Evolutionary conservation across 2,113 vertebrate genomes (phyloP), one percentile per base, ranked within the genome.

Genomic region (Erythrolamprus reginae): DNA sequence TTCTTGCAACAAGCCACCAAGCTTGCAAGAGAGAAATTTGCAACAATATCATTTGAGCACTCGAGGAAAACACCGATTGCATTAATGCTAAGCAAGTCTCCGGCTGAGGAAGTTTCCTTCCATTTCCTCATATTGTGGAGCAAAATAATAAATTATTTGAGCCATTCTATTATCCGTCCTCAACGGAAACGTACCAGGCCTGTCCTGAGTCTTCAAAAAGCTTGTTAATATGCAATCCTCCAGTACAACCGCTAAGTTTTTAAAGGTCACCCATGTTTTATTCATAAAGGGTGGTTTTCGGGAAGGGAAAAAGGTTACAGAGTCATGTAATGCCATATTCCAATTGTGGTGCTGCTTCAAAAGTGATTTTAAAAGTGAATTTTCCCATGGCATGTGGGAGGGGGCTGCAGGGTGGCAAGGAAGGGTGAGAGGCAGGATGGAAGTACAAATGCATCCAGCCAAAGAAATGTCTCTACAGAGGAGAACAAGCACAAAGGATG

Each of bases 161-260:
- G 96, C 96, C 95, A 94, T 97, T 97, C 96, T 96, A 97, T 97
- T 98, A 97, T 96, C 97, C 96, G 88, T 95, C 96, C 96, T 97
- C 97, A 97, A 97, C 97, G 96, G 97, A 97, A 97, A 97, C 92
- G 28, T 96, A 96, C 96, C 96, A 94, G 90, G 96, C 96, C 97
- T 98, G 97, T 98, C 97, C 97, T 95, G 95, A 94, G 96, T 97
- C 97, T 96, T 97, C 97, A 97, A 98, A 98, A 97, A 97, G 96
- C 97, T 97, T 97, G 97, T 98, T 98, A 98, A 98, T 98, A 98
- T 98, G 97, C 97, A 98, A 97, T 97, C 97, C 97, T 97, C 97
- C 97, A 96, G 97, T 98, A 97, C 96, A 97, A 97, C 96, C 96
- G 97, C 97, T 97, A 98, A 98, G 97, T 97, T 97, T 98, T 97